These are phyloP conservation scores for Microcebus jonahi DNA, from an alignment of 2,113 vertebrate species.

Conservation along the genomic window DNA sequence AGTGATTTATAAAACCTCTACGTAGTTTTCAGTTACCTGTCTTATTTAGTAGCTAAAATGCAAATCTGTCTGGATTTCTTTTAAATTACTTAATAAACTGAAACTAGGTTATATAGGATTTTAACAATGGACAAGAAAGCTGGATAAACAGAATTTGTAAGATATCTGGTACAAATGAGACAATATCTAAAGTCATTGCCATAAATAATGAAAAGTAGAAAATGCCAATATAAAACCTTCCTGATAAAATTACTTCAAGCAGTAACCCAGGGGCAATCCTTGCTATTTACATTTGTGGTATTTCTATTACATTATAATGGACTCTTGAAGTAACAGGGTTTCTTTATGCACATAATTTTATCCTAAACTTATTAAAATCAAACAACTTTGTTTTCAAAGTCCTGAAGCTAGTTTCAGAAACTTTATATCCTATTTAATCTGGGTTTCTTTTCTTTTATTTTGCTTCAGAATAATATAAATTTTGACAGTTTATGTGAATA, in stretches of 20 bases:
- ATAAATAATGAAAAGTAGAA: not conserved
- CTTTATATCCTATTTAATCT: not conserved
- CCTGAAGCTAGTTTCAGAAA: not conserved
- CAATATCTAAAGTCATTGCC: not conserved
- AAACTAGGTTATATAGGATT: not conserved
- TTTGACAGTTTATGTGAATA: not conserved
- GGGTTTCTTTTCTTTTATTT: not conserved
- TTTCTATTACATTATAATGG: not conserved
- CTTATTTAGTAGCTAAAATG: not conserved
- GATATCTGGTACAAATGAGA: not conserved
- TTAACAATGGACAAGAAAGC: not conserved
- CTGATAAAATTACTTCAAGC: not conserved
- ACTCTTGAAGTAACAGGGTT: not conserved
- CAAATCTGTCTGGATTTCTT: not conserved
- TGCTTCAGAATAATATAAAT: not conserved
- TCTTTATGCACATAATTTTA: not conserved
- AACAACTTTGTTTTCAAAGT: not conserved
- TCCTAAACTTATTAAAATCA: not conserved
- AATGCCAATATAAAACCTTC: not conserved
- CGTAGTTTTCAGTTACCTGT: not conserved
- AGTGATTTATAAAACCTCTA: not conserved
- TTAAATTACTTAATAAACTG: slow-evolving; percentile 8
- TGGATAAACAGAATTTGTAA: not conserved
- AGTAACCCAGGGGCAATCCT: not conserved
- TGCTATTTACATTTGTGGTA: not conserved